Percentiles rank a stretch among this genome's conserved stretches.
These are phyloP conservation scores for Ophraella communa DNA, from an alignment of 2,888 invertebrate genomes.

Conservation along the genomic window DNA sequence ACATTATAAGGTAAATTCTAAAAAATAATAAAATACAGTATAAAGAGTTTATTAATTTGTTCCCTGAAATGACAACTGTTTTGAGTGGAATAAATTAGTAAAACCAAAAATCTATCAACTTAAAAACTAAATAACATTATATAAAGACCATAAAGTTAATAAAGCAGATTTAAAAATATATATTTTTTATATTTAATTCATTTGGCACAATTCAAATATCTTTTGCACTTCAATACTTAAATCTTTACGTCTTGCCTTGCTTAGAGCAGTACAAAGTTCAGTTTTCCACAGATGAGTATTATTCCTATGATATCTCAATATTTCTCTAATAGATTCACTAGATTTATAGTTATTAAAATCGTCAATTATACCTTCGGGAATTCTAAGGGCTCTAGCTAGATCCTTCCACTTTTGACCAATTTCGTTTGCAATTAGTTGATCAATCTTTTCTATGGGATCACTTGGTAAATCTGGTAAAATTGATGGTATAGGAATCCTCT, in stretches of 20 bases:
- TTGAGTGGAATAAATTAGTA: too few relatives aligned
- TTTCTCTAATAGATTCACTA: constrained; percentile 6
- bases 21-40: too few relatives aligned
- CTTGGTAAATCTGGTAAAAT: not conserved
- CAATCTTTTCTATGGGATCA: constrained; percentile 7
- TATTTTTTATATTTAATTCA: not conserved
- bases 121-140: not conserved
- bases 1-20: too few relatives aligned
- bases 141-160: not conserved
- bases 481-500: not conserved
- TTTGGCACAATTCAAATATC: not conserved
- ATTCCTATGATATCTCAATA: constrained; percentile 5
- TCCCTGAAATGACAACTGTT: too few relatives aligned
- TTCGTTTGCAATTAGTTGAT: not conserved
- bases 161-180: not conserved
- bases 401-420: constrained; percentile 21
- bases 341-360: not conserved
- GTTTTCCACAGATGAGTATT: not conserved
- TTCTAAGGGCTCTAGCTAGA: constrained; percentile 1
- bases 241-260: constrained; percentile 12
- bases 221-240: not conserved
- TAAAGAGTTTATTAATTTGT: too few relatives aligned
- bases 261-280: not conserved
- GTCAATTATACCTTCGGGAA: constrained; percentile 15
- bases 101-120: too few relatives aligned